Conservation (phyloP, 2,888 invertebrate species). For the Calephelis perditalis region DNA sequence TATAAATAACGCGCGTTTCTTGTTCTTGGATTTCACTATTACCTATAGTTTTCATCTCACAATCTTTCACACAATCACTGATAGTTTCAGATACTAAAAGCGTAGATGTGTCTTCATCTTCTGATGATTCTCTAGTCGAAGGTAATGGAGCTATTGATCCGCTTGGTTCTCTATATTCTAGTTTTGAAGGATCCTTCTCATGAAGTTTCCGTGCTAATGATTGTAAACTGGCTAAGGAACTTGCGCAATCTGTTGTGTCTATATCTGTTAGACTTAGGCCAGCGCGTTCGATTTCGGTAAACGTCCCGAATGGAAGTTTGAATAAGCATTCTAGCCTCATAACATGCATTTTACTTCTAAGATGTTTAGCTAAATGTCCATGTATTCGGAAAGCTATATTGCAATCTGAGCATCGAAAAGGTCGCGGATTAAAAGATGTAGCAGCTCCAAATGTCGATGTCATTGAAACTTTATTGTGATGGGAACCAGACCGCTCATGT, state of each 20-base stretch:
- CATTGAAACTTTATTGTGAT: slow-evolving; percentile 95
- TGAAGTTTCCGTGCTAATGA: slow-evolving; percentile 88
- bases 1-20: slow-evolving; percentile 71
- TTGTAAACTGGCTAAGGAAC: slow-evolving; percentile 93
- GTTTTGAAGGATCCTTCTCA: slow-evolving; percentile 88
- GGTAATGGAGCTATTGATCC: slow-evolving; percentile 44
- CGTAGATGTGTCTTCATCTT: slow-evolving; percentile 65
- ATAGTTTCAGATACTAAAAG: slow-evolving; percentile 43
- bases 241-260: slow-evolving; percentile 97
- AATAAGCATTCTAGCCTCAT: slow-evolving; percentile 95
- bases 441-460: slow-evolving; percentile 91
- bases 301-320: slow-evolving; percentile 95
- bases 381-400: slow-evolving; percentile 97
- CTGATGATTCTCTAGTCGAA: slow-evolving; percentile 71
- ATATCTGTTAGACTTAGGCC: slow-evolving; percentile 95
- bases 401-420: slow-evolving; percentile 97
- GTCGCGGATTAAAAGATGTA: slow-evolving; percentile 93
- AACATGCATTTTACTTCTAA: slow-evolving; percentile 97
- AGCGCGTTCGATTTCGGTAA: slow-evolving; percentile 94
- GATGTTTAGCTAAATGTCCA: slow-evolving; percentile 97
- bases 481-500: slow-evolving; percentile 94
- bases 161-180: slow-evolving; percentile 80
- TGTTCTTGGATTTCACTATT: slow-evolving; percentile 61
- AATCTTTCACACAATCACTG: slow-evolving; percentile 68
- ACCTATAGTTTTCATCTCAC: slow-evolving; percentile 64